Evolutionary conservation across 37 sponge, comb jelly and placozoan genomes (phyloP).

Genomic region (Ephydatia muelleri): DNA sequence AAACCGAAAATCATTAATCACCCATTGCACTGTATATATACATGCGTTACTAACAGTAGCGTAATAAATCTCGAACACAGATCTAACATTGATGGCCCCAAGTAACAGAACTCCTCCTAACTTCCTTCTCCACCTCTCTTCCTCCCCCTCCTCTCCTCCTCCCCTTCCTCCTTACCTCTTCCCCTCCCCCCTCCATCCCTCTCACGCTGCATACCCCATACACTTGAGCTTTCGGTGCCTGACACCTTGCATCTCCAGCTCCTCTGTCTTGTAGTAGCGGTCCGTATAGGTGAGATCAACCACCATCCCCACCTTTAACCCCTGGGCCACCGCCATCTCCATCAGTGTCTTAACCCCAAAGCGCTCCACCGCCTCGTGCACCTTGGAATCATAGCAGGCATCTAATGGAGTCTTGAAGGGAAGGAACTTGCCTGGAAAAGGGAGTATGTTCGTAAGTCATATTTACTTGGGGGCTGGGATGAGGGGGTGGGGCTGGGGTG

Average conservation of each 20-base stretch:
- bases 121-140: no score
- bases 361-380: conserved; percentile 67
- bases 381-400: conserved; percentile 50
- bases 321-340: background rate
- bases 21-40: no score
- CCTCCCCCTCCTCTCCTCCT: background rate
- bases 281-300: no score
- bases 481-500: background rate
- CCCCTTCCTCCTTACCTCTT: no score
- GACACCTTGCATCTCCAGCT: conserved; percentile 48
- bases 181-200: no score
- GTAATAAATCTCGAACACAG: no score
- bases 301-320: conserved; percentile 13
- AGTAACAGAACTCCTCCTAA: no score
- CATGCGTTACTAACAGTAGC: background rate
- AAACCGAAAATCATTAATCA: no score
- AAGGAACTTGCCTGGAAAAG: conserved; percentile 82
- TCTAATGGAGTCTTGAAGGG: conserved; percentile 95
- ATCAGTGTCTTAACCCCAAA: background rate
- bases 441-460: no score
- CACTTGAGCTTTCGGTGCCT: conserved; percentile 87
- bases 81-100: no score
- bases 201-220: no score
- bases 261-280: conserved; percentile 79
- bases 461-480: background rate